Percentiles rank a stretch among this genome's conserved stretches.
Evolutionary conservation across 2,113 vertebrate species (phyloP).

Genomic region (Grammomys surdaster): DNA sequence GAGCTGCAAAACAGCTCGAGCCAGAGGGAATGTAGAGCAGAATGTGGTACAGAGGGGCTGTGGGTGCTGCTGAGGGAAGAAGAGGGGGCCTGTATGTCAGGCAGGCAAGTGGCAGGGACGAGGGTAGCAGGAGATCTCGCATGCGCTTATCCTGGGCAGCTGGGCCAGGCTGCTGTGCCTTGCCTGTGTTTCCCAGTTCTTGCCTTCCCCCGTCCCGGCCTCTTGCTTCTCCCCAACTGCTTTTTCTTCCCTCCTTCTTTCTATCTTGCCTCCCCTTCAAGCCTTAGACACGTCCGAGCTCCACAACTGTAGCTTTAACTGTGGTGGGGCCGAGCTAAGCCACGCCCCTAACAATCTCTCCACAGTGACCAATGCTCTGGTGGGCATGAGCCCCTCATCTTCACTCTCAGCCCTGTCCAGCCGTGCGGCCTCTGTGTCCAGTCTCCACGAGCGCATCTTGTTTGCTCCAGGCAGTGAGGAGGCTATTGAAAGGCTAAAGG

Average conservation of each 20-base stretch:
- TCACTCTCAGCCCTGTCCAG: constrained; percentile 96
- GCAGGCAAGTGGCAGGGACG: not conserved
- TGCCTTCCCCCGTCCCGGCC: constrained; percentile 76
- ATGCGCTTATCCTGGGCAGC: not conserved
- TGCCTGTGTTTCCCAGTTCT: constrained; percentile 71
- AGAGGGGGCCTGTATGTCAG: not conserved
- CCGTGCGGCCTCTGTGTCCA: constrained; percentile 95
- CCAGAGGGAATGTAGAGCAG: rapidly evolving
- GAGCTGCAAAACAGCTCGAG: not conserved
- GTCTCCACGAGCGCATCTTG: constrained; percentile 97
- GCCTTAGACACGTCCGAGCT: constrained; percentile 91
- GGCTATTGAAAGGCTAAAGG: constrained; percentile 98
- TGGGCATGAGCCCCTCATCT: constrained; percentile 97
- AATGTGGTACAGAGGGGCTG: no score
- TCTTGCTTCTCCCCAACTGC: constrained; percentile 80
- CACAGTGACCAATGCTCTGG: constrained; percentile 99
- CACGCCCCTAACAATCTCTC: constrained; percentile 95
- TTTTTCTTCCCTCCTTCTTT: constrained; percentile 84
- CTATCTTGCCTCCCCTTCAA: constrained; percentile 75
- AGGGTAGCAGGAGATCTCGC: not conserved
- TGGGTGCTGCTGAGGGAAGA: not conserved
- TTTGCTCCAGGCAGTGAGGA: constrained; percentile 97
- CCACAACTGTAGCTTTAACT: constrained; percentile 92
- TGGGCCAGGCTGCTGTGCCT: not conserved
- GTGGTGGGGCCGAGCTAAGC: constrained; percentile 88